Evolutionary conservation across 2,888 invertebrate species (phyloP), one percentile per base, ranked within the genome.

Genomic region (Amphipoea lucens): DNA sequence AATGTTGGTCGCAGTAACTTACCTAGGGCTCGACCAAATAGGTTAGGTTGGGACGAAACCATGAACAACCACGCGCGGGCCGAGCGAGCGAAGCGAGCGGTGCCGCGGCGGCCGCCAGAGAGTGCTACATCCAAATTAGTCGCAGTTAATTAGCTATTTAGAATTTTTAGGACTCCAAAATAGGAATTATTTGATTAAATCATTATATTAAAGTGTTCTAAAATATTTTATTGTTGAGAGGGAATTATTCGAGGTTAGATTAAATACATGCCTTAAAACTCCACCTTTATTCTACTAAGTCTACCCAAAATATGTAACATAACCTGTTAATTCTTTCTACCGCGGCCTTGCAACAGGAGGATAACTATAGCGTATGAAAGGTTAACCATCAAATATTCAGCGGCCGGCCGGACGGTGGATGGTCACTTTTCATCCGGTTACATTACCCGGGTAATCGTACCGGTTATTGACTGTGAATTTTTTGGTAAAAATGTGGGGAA

Each of bases 331-430:
- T 75, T 40, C 65, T 78, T 42, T 23, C 29, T 23, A 57, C 78
- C 70, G 62, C 62, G 60, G 51, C 70, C n/a, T 29, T 42, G 66
- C 69, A 76, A 77, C 76, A 51, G 29, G 36, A 65, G 71, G 51
- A 73, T 87, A 73, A 84, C 67, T 76, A 79, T 74, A 66, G 80
- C 83, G 78, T 81, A 86, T 85, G 83, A 77, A 84, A 78, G 83
- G 84, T 82, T 78, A 76, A 63, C 54, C 81, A 91, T 91, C 83
- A 91, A 91, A 91, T 92, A 91, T 91, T 91, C 89, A 91, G 79
- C 36, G 65, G 48, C 78, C 80, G 83, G 77, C 83, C 85, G 87
- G 80, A 83, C 48, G 57, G 12, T 36, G 65, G 67, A 78, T 79
- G 88, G 83, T 84, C 82, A 89, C 83, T 84, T 78, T 66, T 78